Evolutionary conservation across 2,888 invertebrate genomes (phyloP), one percentile per base, ranked within the genome.

Genomic region (Tubulanus polymorphus): DNA sequence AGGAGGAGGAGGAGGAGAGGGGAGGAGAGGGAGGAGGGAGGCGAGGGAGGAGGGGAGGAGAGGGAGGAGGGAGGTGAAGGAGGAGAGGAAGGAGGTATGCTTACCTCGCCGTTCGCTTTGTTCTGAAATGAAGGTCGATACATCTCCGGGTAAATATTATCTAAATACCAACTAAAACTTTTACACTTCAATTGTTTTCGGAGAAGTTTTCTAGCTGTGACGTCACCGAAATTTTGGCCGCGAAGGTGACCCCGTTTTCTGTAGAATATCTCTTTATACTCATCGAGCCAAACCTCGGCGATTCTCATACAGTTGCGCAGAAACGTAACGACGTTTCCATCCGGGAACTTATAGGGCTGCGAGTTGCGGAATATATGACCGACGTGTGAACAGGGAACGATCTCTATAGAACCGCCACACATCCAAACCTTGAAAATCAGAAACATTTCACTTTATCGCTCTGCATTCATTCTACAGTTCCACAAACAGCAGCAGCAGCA

Each of bases 381-480:
- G 48, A 95, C 94, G 80, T 95, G 95, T 10, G 93, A 93, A 76
- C 95, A 95, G 1, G 95, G 95, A 28, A 95, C 88, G 63, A 95
- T 95, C 81, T 95, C 94, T 64, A 96, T 80, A 0, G 91, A 91
- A 53, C 95, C 95, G 55, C 95, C 95, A 73, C 95, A 96, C 95
- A 95, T 95, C 95, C 95, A 96, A 18, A 93, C 92, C 84, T 83
- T 63, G 48, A 63, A 63, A 51, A n/a, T 25, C 32, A 12, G 3
- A 27, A 15, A 37, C 55, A n/a, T n/a, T n/a, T n/a, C n/a, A n/a
- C n/a, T n/a, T n/a, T n/a, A n/a, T n/a, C n/a, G n/a, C n/a, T n/a
- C n/a, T n/a, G n/a, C n/a, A n/a, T n/a, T n/a, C n/a, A n/a, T n/a
- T n/a, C n/a, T n/a, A n/a, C n/a, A n/a, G n/a, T n/a, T n/a, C n/a